Evolutionary conservation across 37 sponge, comb jelly and placozoan genomes (phyloP).

Genomic region (Aphrocallistes beatrix): DNA sequence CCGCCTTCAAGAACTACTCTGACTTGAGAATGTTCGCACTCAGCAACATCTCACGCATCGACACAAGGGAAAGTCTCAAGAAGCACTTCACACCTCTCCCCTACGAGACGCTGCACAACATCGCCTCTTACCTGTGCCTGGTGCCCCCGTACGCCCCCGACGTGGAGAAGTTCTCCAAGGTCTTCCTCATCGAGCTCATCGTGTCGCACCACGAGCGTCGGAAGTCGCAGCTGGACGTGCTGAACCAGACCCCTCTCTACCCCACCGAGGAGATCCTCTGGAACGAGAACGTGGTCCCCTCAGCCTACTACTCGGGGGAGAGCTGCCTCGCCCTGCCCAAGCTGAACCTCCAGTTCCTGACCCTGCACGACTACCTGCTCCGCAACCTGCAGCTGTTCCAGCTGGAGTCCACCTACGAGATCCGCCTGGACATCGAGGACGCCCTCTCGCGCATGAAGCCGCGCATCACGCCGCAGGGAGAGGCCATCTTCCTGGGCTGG

Average conservation of each 20-base stretch:
- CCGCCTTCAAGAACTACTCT: slow-evolving; percentile 66
- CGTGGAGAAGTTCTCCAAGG: background rate
- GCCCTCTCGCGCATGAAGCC: slow-evolving; percentile 73
- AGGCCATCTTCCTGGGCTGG: slow-evolving; percentile 86
- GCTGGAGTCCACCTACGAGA: slow-evolving; percentile 96
- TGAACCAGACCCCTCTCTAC: slow-evolving; percentile 86
- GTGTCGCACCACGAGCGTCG: slow-evolving; percentile 65
- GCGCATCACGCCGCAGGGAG: slow-evolving; percentile 65
- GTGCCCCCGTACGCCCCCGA: slow-evolving; percentile 17
- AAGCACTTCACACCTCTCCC: slow-evolving; percentile 52
- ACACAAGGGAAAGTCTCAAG: slow-evolving; percentile 51
- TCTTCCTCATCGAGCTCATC: slow-evolving; percentile 50
- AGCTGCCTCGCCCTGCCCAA: slow-evolving; percentile 92
- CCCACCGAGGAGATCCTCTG: slow-evolving; percentile 85
- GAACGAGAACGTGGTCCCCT: slow-evolving; percentile 92
- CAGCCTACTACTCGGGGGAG: slow-evolving; percentile 75
- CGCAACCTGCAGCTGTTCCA: slow-evolving; percentile 83
- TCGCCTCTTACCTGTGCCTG: slow-evolving; percentile 60
- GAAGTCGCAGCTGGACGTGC: slow-evolving; percentile 66
- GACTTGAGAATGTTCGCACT: slow-evolving; percentile 69
- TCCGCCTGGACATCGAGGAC: slow-evolving; percentile 83
- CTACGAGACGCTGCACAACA: slow-evolving; percentile 48
- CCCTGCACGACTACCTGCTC: slow-evolving; percentile 91
- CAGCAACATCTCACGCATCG: slow-evolving; percentile 79
- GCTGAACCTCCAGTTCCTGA: slow-evolving; percentile 98